Conservation (phyloP, 2,888 invertebrate genomes). For the Athalia rosae region DNA sequence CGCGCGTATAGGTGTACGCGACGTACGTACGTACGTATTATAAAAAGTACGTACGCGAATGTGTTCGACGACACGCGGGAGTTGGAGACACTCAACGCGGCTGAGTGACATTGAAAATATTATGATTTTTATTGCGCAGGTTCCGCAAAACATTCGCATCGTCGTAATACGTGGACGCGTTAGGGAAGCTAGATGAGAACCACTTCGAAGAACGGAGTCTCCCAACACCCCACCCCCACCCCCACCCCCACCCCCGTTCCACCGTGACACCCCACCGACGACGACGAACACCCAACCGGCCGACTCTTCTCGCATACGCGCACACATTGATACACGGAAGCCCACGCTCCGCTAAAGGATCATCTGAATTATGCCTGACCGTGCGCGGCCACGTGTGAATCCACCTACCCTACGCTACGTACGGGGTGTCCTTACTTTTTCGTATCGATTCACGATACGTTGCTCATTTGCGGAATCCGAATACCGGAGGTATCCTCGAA, state of each 20-base stretch:
- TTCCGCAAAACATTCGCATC: too few species aligned
- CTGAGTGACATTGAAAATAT: too few species aligned
- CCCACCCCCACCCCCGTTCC: constrained; percentile 56
- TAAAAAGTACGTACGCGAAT: too few species aligned
- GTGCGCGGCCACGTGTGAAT: constrained; percentile 64
- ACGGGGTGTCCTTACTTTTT: constrained; percentile 48
- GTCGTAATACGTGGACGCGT: not conserved
- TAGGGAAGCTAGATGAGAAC: constrained; percentile 55
- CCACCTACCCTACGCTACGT: constrained; percentile 56
- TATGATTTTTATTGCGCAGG: too few species aligned
- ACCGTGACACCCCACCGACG: constrained; percentile 45
- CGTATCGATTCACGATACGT: not conserved
- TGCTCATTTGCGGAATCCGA: too few species aligned
- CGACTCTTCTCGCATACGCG: constrained; percentile 31
- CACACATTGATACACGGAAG: constrained; percentile 55
- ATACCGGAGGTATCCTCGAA: too few species aligned
- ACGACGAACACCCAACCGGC: constrained; percentile 29
- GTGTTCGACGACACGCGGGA: too few species aligned
- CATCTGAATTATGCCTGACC: constrained; percentile 64
- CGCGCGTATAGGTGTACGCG: too few species aligned
- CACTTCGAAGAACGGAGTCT: constrained; percentile 55
- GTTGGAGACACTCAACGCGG: too few species aligned
- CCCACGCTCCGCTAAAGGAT: constrained; percentile 55
- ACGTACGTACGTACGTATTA: too few species aligned
- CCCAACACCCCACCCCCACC: constrained; percentile 52